Conservation (phyloP, 2,888 invertebrate species). For the Pammene fasciana region DNA sequence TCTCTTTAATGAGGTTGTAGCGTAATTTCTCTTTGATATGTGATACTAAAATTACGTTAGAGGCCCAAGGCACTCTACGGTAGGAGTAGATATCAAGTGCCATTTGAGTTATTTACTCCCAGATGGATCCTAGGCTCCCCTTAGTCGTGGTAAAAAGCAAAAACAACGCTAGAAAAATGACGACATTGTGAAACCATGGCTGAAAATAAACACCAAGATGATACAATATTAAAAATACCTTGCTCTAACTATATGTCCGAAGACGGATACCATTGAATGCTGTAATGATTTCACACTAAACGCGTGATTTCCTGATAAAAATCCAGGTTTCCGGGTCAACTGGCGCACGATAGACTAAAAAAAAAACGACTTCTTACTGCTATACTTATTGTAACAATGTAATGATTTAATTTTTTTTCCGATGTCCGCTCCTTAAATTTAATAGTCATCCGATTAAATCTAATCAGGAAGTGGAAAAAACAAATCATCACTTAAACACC, state of each 20-base stretch:
- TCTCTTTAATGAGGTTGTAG: too few relatives aligned
- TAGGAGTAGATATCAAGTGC: too few relatives aligned
- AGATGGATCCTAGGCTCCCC: too few relatives aligned
- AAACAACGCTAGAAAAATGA: too few relatives aligned
- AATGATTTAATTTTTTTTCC: conserved; percentile 24
- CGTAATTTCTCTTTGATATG: too few relatives aligned
- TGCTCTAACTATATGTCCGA: not conserved
- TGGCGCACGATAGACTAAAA: not conserved
- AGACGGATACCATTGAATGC: not conserved
- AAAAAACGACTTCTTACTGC: not conserved
- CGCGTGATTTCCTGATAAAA: conserved; percentile 2
- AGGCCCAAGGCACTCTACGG: too few relatives aligned
- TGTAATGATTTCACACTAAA: conserved; percentile 16
- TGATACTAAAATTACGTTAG: too few relatives aligned
- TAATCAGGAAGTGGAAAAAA: conserved; percentile 38
- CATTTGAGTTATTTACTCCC: too few relatives aligned
- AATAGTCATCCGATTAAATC: conserved; percentile 39
- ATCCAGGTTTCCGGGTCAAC: conserved; percentile 13
- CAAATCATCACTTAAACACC: conserved; percentile 41
- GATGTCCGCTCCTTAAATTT: conserved; percentile 8
- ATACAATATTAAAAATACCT: too few relatives aligned
- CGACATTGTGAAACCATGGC: too few relatives aligned
- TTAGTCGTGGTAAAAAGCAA: too few relatives aligned
- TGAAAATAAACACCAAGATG: too few relatives aligned
- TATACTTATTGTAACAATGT: conserved; percentile 8